These are phyloP conservation scores for Acleris literana DNA, from an alignment of 2,888 invertebrate species.

Conservation along the genomic window DNA sequence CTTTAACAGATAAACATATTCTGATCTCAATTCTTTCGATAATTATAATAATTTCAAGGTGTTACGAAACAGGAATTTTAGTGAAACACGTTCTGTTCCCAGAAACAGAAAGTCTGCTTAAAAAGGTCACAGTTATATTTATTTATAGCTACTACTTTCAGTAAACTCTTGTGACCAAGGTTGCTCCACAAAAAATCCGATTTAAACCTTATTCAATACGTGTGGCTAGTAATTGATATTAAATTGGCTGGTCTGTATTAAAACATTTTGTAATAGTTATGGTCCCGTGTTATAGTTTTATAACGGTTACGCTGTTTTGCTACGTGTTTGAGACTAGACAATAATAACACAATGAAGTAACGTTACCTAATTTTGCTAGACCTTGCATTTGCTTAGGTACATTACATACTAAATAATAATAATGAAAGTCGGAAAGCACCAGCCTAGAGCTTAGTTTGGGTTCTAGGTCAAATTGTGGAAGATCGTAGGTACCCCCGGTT, in stretches of 20 bases:
- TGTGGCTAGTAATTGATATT: slow-evolving; percentile 31
- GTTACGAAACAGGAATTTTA: slow-evolving; percentile 11
- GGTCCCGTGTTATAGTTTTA: not conserved
- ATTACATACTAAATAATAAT: too few relatives aligned
- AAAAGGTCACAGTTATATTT: slow-evolving; percentile 28
- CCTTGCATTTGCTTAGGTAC: too few relatives aligned
- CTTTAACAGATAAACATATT: too few relatives aligned
- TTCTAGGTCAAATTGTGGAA: too few relatives aligned
- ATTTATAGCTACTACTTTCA: slow-evolving; percentile 28
- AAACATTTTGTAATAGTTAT: slow-evolving; percentile 31
- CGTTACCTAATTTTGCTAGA: too few relatives aligned
- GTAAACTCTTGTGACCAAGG: slow-evolving; percentile 35
- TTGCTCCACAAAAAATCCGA: slow-evolving; percentile 31
- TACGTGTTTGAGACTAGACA: not conserved
- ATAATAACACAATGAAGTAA: too few relatives aligned
- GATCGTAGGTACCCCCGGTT: too few relatives aligned
- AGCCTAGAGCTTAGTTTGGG: too few relatives aligned
- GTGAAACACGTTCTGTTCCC: slow-evolving; percentile 9
- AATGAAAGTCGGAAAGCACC: too few relatives aligned
- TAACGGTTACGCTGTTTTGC: not conserved
- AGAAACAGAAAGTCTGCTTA: slow-evolving; percentile 14
- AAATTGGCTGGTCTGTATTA: slow-evolving; percentile 31
- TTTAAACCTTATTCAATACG: slow-evolving; percentile 34
- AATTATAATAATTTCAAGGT: not conserved
- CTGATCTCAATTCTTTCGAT: too few relatives aligned